phyloP scores from a whole-genome alignment of 2,888 invertebrate species.

The Ellobium chinense region DNA sequence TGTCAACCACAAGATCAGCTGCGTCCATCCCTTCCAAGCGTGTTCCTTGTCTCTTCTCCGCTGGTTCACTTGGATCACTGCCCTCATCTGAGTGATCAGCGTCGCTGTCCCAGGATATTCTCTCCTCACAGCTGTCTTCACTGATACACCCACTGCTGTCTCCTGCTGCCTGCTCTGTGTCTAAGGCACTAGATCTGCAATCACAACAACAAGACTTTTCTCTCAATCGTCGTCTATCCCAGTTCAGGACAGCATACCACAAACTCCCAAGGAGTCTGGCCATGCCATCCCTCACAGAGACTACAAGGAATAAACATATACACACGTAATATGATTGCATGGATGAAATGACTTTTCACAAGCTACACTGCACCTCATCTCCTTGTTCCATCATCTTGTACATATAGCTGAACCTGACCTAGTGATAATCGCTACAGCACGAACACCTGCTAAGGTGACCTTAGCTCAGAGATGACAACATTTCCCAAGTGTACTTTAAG shows the following conservation, averaged over 20 bases:
- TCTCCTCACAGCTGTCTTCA: background rate
- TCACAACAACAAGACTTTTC: background rate
- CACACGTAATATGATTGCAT: slow-evolving; percentile 7
- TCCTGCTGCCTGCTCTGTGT: background rate
- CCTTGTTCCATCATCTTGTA: too few species aligned
- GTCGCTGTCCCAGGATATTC: background rate
- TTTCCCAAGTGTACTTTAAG: too few species aligned
- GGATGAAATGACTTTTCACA: slow-evolving; percentile 2
- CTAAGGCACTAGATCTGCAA: slow-evolving; percentile 19
- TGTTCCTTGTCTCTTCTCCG: background rate
- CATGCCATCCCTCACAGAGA: background rate
- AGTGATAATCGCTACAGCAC: too few species aligned
- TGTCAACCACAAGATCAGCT: too few species aligned
- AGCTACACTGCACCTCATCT: too few species aligned
- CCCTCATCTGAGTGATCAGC: background rate
- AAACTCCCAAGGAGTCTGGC: background rate
- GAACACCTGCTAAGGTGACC: too few species aligned
- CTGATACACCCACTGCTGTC: background rate
- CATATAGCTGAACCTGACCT: too few species aligned
- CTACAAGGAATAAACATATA: background rate
- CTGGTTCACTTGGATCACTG: background rate
- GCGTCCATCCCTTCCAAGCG: background rate
- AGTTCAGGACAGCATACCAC: background rate
- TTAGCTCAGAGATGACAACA: too few species aligned
- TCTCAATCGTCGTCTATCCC: background rate